These are phyloP conservation scores for Apantesis nais DNA, from an alignment of 2,888 invertebrate genomes.

Conservation along the genomic window DNA sequence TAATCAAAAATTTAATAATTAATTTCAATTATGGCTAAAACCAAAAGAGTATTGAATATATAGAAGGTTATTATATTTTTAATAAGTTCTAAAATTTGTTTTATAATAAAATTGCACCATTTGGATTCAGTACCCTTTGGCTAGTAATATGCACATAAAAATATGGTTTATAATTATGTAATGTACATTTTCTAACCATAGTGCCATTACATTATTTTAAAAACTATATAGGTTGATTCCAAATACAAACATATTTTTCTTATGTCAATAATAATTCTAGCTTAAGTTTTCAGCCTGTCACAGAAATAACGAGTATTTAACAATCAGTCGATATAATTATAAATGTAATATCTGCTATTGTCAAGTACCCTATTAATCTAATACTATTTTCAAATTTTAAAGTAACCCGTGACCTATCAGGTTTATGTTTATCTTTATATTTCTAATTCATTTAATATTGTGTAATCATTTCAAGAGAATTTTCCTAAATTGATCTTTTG, in stretches of 20 bases:
- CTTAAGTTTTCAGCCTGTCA: not conserved
- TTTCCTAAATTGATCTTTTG: not conserved
- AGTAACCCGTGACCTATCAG: not conserved
- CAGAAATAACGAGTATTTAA: too few species aligned
- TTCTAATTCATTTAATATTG: not conserved
- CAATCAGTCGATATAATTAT: not conserved
- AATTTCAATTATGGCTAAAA: constrained; percentile 4
- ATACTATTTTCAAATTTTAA: not conserved
- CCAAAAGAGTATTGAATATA: not conserved
- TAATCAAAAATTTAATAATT: not conserved
- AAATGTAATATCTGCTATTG: not conserved
- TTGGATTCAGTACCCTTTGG: constrained; percentile 57
- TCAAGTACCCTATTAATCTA: not conserved
- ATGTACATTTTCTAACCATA: not conserved
- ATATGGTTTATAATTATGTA: not conserved
- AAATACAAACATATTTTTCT: not conserved
- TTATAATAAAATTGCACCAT: constrained; percentile 52
- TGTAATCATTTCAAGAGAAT: not conserved
- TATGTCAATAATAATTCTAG: not conserved
- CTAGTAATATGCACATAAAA: constrained; percentile 13
- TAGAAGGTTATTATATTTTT: not conserved
- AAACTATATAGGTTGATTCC: not conserved
- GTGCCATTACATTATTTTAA: not conserved
- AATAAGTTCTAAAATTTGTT: not conserved
- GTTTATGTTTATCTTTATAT: not conserved